Evolutionary conservation across 2,113 vertebrate species (phyloP).

Genomic region (Butorides virescens): DNA sequence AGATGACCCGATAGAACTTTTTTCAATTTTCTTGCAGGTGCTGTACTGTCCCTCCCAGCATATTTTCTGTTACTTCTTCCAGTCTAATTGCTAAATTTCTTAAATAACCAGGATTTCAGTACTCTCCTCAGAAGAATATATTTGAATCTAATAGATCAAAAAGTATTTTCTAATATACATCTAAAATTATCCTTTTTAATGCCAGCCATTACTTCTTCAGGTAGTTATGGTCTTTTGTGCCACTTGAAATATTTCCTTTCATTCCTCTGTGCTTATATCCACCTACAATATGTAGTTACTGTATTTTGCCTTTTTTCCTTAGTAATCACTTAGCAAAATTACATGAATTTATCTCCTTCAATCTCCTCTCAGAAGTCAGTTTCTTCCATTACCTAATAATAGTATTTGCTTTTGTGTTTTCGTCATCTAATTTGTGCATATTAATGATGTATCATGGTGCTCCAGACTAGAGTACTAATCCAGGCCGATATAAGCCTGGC

Average conservation of each 20-base stretch:
- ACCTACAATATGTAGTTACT: neutral
- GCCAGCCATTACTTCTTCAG: neutral
- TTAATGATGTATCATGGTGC: neutral
- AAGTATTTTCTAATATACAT: neutral
- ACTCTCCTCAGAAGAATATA: neutral
- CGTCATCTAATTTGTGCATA: neutral
- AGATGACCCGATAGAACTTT: slow-evolving; percentile 4
- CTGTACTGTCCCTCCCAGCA: neutral
- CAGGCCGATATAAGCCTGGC: neutral
- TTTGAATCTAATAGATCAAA: slow-evolving; percentile 12
- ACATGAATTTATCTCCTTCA: neutral
- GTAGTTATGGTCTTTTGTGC: neutral
- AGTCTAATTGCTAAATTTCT: slow-evolving; percentile 11
- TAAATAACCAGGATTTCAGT: neutral
- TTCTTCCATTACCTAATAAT: neutral
- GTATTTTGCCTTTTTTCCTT: neutral
- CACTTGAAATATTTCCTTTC: neutral
- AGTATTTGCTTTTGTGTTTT: neutral
- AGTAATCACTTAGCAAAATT: neutral
- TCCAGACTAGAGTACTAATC: neutral
- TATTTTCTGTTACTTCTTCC: neutral
- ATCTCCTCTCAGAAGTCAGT: neutral
- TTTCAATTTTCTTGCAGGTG: neutral
- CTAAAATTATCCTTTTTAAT: neutral
- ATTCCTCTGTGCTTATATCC: neutral